Evolutionary conservation across 2,113 vertebrate species (phyloP).

Genomic region (Pterophyllum scalare): DNA sequence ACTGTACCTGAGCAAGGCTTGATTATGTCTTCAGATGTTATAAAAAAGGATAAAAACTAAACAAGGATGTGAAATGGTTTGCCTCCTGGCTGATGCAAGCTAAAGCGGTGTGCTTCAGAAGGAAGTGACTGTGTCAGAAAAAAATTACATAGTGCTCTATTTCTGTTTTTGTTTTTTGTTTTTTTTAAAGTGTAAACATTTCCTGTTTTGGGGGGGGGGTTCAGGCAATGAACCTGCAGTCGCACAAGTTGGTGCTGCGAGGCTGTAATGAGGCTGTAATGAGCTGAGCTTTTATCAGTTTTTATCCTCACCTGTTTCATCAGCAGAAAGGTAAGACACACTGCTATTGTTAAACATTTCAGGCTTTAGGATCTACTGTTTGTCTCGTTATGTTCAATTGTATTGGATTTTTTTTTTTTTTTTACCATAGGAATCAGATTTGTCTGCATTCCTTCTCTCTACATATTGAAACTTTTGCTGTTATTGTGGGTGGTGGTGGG

Average conservation of each 20-base stretch:
- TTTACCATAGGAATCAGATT: not conserved
- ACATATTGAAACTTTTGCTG: not conserved
- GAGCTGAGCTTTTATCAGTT: constrained; percentile 22
- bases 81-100: not conserved
- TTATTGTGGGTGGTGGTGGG: not conserved
- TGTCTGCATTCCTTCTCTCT: not conserved
- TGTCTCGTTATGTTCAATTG: not conserved
- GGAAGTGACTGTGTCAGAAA: constrained; percentile 30
- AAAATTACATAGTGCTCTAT: not conserved
- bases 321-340: constrained; percentile 48
- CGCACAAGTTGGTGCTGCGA: not conserved
- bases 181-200: constrained; percentile 22
- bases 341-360: not conserved
- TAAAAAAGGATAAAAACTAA: not conserved
- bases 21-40: not conserved
- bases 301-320: not conserved
- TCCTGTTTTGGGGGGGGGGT: too few species aligned
- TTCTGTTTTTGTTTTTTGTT: not conserved
- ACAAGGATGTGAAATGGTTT: not conserved
- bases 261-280: constrained; percentile 34
- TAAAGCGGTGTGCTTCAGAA: not conserved
- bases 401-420: not conserved
- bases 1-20: not conserved
- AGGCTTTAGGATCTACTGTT: not conserved
- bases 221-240: not conserved